Evolutionary conservation across 2,113 vertebrate genomes (phyloP).

Genomic region (Phyllostomus discolor): DNA sequence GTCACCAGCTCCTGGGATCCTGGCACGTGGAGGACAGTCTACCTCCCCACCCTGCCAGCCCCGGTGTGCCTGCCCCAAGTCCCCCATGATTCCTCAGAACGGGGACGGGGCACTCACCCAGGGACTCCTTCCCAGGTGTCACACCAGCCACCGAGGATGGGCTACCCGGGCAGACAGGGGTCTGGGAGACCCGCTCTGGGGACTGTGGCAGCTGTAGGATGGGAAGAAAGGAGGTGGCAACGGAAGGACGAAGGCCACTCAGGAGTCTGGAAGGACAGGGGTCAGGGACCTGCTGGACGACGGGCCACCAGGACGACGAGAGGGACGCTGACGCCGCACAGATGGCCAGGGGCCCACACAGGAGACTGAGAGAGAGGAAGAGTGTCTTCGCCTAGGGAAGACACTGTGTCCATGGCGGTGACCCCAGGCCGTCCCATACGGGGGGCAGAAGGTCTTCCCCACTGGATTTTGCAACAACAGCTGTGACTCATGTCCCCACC

Average conservation of each 20-base stretch:
- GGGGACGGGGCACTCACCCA: rapidly evolving
- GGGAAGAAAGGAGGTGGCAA: background rate
- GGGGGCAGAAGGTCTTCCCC: rapidly evolving
- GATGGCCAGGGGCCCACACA: rapidly evolving
- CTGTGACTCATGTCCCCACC: background rate
- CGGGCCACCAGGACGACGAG: background rate
- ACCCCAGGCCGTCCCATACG: rapidly evolving
- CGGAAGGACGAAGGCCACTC: rapidly evolving
- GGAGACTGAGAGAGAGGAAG: background rate
- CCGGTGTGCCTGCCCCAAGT: rapidly evolving
- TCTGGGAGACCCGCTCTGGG: background rate
- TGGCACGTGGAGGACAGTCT: background rate
- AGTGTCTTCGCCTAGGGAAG: rapidly evolving
- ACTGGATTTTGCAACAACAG: rapidly evolving
- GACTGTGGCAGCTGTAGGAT: background rate
- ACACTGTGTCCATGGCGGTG: rapidly evolving
- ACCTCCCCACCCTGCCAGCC: background rate
- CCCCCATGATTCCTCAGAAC: rapidly evolving
- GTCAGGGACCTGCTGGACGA: no score
- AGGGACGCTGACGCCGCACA: rapidly evolving
- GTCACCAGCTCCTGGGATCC: background rate
- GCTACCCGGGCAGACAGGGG: rapidly evolving
- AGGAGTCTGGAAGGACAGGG: background rate
- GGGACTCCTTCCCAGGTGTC: rapidly evolving
- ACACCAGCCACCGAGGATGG: rapidly evolving